phyloP scores from a whole-genome alignment of 2,797 vertebrate genomes.

The Gadopsis bispinosus region DNA sequence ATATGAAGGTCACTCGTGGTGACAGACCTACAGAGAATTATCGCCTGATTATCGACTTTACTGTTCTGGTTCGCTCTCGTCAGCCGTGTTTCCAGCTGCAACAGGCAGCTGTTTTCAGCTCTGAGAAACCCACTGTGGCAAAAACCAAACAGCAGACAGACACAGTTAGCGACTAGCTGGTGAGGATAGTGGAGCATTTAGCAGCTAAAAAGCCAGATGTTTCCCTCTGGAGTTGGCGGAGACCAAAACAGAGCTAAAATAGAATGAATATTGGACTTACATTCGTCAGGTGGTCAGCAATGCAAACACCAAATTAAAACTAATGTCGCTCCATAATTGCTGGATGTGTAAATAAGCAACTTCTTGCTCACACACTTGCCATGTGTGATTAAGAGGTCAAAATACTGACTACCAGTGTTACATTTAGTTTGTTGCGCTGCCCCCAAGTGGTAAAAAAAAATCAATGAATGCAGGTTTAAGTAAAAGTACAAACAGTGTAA shows the following conservation, averaged over 20 bases:
- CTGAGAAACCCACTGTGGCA: not conserved
- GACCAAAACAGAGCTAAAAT: slow-evolving; percentile 1
- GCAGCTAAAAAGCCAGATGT: not conserved
- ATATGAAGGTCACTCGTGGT: not conserved
- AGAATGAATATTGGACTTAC: not conserved
- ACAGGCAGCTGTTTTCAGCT: not conserved
- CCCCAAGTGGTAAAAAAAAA: not conserved
- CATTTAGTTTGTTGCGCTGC: not conserved
- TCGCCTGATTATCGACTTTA: not conserved
- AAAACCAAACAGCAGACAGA: not conserved
- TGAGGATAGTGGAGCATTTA: not conserved
- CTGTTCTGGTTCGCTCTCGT: not conserved
- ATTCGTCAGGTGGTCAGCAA: not conserved
- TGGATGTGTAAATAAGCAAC: not conserved
- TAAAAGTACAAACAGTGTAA: not conserved
- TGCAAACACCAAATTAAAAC: not conserved
- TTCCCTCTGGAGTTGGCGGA: not conserved
- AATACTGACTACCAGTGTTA: not conserved
- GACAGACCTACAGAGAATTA: not conserved
- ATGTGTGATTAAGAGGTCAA: not conserved
- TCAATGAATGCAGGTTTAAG: not conserved
- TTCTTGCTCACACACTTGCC: not conserved
- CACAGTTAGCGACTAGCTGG: not conserved
- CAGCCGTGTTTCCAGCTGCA: not conserved
- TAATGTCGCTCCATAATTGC: not conserved